phyloP scores from a whole-genome alignment of 1,140 invertebrate genomes.

The Anagrus nilaparvatae region DNA sequence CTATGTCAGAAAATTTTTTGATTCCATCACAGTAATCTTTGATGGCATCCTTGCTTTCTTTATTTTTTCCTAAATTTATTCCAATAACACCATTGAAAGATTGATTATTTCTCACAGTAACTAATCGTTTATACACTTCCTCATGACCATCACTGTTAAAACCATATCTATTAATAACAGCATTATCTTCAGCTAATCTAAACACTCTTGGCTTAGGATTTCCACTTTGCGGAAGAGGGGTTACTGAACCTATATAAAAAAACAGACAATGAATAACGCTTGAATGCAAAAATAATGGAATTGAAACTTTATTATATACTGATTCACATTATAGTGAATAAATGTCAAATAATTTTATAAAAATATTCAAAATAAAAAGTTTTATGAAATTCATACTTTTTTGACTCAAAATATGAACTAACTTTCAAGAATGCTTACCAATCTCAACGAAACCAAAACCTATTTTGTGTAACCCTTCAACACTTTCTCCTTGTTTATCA shows the following conservation, averaged over 20 bases:
- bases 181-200: conserved; percentile 70
- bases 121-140: conserved; percentile 54
- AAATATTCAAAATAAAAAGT: neutral
- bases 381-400: too few species aligned
- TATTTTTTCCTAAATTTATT: conserved; percentile 95
- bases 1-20: conserved; percentile 58
- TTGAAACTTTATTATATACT: too few species aligned
- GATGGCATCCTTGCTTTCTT: conserved; percentile 60
- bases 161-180: conserved; percentile 92
- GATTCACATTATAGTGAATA: too few species aligned
- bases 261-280: neutral
- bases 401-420: too few species aligned
- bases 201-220: conserved; percentile 91
- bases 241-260: conserved; percentile 57
- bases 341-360: neutral
- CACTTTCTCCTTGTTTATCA: conserved; percentile 92
- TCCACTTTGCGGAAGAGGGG: conserved; percentile 82
- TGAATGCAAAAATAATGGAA: neutral
- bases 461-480: conserved; percentile 67
- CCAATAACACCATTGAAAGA: conserved; percentile 59
- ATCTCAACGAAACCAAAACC: conserved; percentile 97
- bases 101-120: conserved; percentile 42
- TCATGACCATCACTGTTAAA: conserved; percentile 95
- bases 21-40: conserved; percentile 78
- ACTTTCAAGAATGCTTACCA: conserved; percentile 41